Base-by-base conservation (phyloP, 2,888 invertebrate species). In the Zeuzera pyrina region DNA sequence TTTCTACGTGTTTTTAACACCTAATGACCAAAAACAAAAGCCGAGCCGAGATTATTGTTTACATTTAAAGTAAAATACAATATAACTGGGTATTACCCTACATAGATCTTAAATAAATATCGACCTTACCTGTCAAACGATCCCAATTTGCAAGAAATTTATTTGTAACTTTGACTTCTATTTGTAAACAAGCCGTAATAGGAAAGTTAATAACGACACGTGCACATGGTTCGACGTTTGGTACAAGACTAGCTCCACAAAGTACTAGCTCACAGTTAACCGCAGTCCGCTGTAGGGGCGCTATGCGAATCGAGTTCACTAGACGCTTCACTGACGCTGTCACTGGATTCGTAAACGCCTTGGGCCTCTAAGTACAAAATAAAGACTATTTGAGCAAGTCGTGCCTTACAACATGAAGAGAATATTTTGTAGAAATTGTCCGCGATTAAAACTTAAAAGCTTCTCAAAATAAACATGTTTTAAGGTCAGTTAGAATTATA, bases 41-140 rank as follows among this genome's bases (percentile, higher is more conserved):
- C 47, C 13, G n/a, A 49, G 47, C 44, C 56, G 52, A 52, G 52
- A 57, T 53, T 47, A 58, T 61, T 66, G 64, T 68, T 66, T 62
- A 64, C 54, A 56, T 35, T 39, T 39, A 30, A 39, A 21, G n/a
- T n/a, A n/a, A n/a, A n/a, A n/a, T n/a, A n/a, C n/a, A n/a, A n/a
- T n/a, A n/a, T n/a, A n/a, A n/a, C n/a, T n/a, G n/a, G 22, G 22
- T 22, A 4, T 10, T 11, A 8, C n/a, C 12, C 10, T 8, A 4
- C 26, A 26, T 12, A 8, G 13, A 12, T 26, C 8, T 11, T 8
- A 26, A 8, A 12, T 26, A 12, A 12, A 8, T 11, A 26, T 12
- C 19, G 12, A 54, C 61, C 79, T 74, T 55, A 78, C 79, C 71
- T 64, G 59, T 63, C 64, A 64, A 60, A 49, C 57, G 68, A 69